Evolutionary conservation across 1,140 invertebrate species (phyloP).

Genomic region (Microplitis mediator): DNA sequence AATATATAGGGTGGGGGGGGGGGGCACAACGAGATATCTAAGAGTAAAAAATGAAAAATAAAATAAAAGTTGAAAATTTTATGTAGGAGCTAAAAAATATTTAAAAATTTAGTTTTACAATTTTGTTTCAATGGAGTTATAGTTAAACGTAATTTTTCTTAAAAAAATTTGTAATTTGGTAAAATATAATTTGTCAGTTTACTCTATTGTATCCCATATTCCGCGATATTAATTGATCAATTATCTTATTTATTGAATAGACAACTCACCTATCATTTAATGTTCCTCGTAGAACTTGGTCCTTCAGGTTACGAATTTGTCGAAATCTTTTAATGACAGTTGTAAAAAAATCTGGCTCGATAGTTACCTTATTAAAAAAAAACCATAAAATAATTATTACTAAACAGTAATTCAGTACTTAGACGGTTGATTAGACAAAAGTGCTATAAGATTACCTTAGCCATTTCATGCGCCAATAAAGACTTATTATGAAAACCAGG

Average conservation of each 20-base stretch:
- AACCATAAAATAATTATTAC: not conserved
- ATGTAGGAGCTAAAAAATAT: no score
- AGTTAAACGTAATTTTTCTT: no score
- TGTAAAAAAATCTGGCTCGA: conserved; percentile 66
- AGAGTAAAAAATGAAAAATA: no score
- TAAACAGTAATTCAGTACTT: conserved; percentile 7
- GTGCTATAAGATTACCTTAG: conserved; percentile 42
- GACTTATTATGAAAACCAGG: conserved; percentile 56
- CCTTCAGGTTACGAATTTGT: conserved; percentile 51
- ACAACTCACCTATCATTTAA: conserved; percentile 44
- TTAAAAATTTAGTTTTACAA: no score
- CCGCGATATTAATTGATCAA: no score
- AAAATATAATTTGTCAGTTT: no score
- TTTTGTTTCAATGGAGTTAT: no score
- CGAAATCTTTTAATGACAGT: conserved; percentile 62
- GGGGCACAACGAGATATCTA: no score
- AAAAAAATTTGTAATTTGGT: no score
- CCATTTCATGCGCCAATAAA: conserved; percentile 48
- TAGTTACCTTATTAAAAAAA: conserved; percentile 52
- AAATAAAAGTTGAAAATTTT: no score
- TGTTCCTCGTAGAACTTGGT: conserved; percentile 41
- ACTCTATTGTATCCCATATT: no score
- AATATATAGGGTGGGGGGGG: conserved; percentile 7
- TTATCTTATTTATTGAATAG: not conserved
- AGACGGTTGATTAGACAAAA: no score